Percentiles rank a stretch among this genome's conserved stretches.
Evolutionary conservation across 92 coral and sea anemone species (phyloP).

Genomic region (Paragorgia papillata): DNA sequence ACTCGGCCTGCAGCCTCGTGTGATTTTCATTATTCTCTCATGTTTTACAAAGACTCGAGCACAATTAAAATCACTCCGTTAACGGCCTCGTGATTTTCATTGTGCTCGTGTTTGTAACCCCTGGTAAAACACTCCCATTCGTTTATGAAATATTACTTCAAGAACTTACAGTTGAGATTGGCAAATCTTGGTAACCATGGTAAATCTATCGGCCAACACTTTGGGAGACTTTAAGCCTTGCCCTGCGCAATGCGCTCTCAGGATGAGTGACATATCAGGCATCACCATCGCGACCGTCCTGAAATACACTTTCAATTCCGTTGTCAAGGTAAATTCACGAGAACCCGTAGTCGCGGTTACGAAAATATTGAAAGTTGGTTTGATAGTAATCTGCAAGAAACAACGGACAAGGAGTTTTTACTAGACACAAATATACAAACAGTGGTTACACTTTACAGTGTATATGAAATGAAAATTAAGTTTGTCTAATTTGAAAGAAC

Average conservation of each 20-base stretch:
- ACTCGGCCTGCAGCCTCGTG: too few relatives aligned
- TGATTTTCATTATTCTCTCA: too few relatives aligned
- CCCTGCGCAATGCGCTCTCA: slow-evolving; percentile 96
- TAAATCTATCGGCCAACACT: slow-evolving; percentile 87
- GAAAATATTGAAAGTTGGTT: slow-evolving; percentile 81
- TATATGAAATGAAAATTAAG: too few relatives aligned
- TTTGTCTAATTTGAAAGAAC: too few relatives aligned
- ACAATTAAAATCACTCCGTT: too few relatives aligned
- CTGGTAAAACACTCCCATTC: too few relatives aligned
- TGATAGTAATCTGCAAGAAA: slow-evolving; percentile 65
- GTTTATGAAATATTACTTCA: background rate
- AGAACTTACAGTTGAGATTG: slow-evolving; percentile 83
- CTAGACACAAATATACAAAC: too few relatives aligned
- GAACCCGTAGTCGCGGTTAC: slow-evolving; percentile 68
- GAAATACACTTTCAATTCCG: slow-evolving; percentile 88
- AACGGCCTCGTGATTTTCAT: too few relatives aligned
- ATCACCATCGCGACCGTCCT: slow-evolving; percentile 90
- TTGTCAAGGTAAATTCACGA: slow-evolving; percentile 51
- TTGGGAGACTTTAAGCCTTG: slow-evolving; percentile 98
- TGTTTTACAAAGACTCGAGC: too few relatives aligned
- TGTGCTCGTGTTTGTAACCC: too few relatives aligned
- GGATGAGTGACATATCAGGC: slow-evolving; percentile 84
- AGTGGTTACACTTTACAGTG: too few relatives aligned
- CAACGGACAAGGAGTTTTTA: background rate
- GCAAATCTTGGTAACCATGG: slow-evolving; percentile 78